Percentiles rank a stretch among this genome's conserved stretches.
phyloP scores from a whole-genome alignment of 2,113 vertebrate species.

The Lophius piscatorius region DNA sequence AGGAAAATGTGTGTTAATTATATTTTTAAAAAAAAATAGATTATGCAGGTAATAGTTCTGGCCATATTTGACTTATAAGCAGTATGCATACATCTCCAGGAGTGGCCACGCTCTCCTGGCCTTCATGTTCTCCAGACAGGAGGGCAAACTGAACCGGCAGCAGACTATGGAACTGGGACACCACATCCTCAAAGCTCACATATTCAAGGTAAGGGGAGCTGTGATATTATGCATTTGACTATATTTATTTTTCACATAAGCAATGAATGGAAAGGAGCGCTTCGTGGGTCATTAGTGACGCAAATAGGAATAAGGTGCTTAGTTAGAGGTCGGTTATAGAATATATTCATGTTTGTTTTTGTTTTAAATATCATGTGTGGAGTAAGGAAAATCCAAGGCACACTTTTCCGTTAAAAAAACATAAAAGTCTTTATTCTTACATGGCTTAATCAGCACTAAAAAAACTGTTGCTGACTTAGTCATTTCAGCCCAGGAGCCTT shows the following conservation, averaged over 20 bases:
- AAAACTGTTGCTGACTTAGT: too few species aligned
- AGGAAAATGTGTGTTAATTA: not conserved
- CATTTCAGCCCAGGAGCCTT: too few species aligned
- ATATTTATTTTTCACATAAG: conserved; percentile 11
- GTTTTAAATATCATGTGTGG: too few species aligned
- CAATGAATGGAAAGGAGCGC: not conserved
- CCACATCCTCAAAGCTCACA: conserved; percentile 98
- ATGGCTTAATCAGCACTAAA: too few species aligned
- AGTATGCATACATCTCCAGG: conserved; percentile 71
- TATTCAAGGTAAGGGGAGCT: conserved; percentile 90
- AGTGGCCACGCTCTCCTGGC: conserved; percentile 95
- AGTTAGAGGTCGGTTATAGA: too few species aligned
- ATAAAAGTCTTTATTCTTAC: too few species aligned
- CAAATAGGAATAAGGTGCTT: too few species aligned
- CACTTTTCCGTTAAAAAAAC: too few species aligned
- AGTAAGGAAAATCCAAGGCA: too few species aligned
- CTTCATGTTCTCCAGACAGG: conserved; percentile 98
- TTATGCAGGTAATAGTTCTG: not conserved
- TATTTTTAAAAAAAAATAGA: not conserved
- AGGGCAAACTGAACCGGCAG: conserved; percentile 95
- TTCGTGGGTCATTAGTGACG: too few species aligned
- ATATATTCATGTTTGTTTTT: too few species aligned
- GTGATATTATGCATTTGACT: not conserved
- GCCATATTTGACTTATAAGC: conserved; percentile 6
- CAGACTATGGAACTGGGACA: conserved; percentile 99